Conservation (phyloP, 2,113 vertebrate species). For the Isurus oxyrinchus region DNA sequence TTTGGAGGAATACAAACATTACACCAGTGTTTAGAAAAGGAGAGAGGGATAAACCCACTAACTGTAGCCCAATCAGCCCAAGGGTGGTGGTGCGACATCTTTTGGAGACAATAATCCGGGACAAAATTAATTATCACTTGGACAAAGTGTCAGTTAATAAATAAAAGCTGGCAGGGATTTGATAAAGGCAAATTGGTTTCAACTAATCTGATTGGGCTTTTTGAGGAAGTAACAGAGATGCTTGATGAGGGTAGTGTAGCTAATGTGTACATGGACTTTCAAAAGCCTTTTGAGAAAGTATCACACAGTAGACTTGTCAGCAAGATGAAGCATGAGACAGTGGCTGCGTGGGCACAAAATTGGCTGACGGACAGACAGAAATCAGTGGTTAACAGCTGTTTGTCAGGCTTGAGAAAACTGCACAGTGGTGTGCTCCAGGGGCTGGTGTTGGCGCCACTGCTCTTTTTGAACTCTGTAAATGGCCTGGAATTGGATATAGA, state of each 20-base stretch:
- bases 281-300: not conserved
- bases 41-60: not conserved
- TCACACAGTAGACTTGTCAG: not conserved
- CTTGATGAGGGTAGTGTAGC: not conserved
- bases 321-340: not conserved
- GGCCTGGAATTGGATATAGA: too few relatives aligned
- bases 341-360: not conserved
- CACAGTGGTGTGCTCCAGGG: not conserved
- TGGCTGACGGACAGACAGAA: not conserved
- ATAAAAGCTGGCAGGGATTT: not conserved
- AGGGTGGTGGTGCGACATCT: not conserved
- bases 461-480: not conserved
- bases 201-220: not conserved
- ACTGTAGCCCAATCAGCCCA: not conserved
- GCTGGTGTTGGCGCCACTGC: not conserved
- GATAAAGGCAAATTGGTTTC: not conserved
- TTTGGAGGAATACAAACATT: not conserved
- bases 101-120: not conserved
- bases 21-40: not conserved
- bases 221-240: not conserved
- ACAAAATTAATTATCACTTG: not conserved
- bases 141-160: not conserved
- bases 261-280: not conserved
- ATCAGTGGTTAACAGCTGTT: not conserved
- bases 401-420: not conserved